Percentiles rank a stretch among this genome's conserved stretches.
Evolutionary conservation across 2,797 vertebrate genomes (phyloP).

Genomic region (Linurgus olivaceus): DNA sequence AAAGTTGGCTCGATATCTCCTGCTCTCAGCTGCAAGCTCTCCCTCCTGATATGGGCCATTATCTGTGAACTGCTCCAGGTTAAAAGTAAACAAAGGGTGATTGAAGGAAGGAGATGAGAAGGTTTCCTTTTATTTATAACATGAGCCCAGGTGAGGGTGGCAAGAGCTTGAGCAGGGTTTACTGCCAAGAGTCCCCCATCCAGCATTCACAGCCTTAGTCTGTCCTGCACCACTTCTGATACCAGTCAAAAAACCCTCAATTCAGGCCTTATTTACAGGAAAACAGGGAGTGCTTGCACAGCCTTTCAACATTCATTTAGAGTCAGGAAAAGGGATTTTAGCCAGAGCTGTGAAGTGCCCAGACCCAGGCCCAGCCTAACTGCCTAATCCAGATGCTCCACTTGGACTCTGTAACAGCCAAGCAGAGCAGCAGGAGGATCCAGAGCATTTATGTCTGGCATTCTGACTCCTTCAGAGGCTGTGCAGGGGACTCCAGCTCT

Average conservation of each 20-base stretch:
- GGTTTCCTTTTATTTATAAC: not conserved
- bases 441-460: not conserved
- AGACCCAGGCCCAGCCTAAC: not conserved
- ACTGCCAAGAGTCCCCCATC: fast-evolving
- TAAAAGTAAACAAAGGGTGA: not conserved
- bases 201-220: not conserved
- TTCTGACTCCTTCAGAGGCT: not conserved
- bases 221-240: not conserved
- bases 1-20: not conserved
- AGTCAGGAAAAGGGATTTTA: not conserved
- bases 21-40: not conserved
- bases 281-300: not conserved
- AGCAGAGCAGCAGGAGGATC: not conserved
- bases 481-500: not conserved
- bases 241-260: not conserved
- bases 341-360: not conserved
- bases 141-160: not conserved
- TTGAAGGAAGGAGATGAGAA: not conserved
- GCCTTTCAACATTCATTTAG: not conserved
- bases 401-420: not conserved
- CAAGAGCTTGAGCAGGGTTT: not conserved
- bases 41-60: not conserved
- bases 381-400: not conserved
- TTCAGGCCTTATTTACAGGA: not conserved
- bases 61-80: not conserved